phyloP scores from a whole-genome alignment of 2,113 vertebrate genomes.

The Epinephelus cyanopodus region DNA sequence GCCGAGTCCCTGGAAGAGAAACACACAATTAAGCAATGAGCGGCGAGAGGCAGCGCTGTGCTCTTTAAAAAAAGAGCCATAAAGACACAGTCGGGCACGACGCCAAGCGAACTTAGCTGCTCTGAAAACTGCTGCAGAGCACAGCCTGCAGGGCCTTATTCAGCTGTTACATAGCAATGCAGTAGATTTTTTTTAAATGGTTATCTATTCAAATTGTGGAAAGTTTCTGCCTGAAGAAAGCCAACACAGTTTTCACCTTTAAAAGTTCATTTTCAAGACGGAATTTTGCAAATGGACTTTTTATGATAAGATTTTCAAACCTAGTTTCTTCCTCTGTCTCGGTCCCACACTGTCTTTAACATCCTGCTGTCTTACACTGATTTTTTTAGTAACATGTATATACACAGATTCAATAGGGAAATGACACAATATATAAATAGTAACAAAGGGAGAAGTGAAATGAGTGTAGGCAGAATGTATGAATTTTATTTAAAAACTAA shows the following conservation, averaged over 20 bases:
- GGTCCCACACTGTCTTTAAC: too few relatives aligned
- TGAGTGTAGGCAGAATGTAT: too few relatives aligned
- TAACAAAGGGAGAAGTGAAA: too few relatives aligned
- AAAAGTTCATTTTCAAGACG: neutral
- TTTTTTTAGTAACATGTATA: too few relatives aligned
- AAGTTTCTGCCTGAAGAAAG: neutral
- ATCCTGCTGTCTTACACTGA: too few relatives aligned
- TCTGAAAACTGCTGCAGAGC: conserved; percentile 21
- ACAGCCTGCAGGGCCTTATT: conserved; percentile 1
- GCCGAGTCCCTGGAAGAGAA: conserved; percentile 91
- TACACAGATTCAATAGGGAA: too few relatives aligned
- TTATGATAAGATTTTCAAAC: neutral
- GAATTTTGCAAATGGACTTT: neutral
- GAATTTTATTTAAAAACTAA: too few relatives aligned
- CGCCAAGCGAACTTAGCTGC: conserved; percentile 5
- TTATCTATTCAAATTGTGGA: neutral
- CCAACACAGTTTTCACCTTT: neutral
- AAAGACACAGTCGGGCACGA: conserved; percentile 2
- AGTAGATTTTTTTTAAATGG: neutral
- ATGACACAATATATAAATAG: too few relatives aligned
- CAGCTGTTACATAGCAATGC: neutral
- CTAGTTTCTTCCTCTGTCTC: too few relatives aligned
- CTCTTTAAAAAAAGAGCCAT: neutral
- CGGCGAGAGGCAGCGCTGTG: neutral
- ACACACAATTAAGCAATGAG: conserved; percentile 40